A percentile compares a stretch with the other conserved stretches of the same genome.
phyloP scores from a whole-genome alignment of 2,888 invertebrate genomes.

The Polymixis lichenea region DNA sequence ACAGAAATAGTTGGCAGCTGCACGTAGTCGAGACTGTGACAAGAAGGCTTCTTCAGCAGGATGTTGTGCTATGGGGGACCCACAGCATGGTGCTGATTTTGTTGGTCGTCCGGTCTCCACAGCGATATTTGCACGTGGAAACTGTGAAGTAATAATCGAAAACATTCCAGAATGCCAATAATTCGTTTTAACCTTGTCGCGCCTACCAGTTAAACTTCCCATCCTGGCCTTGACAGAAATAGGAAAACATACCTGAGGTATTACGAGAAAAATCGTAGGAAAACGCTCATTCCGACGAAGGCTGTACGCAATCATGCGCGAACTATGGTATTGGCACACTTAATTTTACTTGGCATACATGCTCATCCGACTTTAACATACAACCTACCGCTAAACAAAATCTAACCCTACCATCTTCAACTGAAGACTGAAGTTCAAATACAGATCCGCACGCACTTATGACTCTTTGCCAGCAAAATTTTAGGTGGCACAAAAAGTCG shows the following conservation, averaged over 20 bases:
- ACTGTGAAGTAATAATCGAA: background rate
- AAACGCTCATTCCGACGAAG: conserved; percentile 86
- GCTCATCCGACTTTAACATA: conserved; percentile 80
- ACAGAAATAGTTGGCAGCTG: no score
- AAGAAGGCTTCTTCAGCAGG: no score
- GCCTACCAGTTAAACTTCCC: conserved; percentile 31
- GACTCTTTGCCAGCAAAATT: conserved; percentile 22
- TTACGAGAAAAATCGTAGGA: conserved; percentile 88
- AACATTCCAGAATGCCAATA: conserved; percentile 18
- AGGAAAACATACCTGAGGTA: conserved; percentile 79
- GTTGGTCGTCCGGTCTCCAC: no score
- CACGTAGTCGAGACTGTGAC: no score
- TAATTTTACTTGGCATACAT: conserved; percentile 88
- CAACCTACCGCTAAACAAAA: conserved; percentile 46
- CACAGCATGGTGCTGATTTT: no score
- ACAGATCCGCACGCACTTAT: conserved; percentile 23
- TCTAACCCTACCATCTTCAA: conserved; percentile 35
- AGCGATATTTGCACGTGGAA: background rate
- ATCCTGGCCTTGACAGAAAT: conserved; percentile 82
- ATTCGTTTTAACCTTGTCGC: conserved; percentile 68
- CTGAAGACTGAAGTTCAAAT: conserved; percentile 37
- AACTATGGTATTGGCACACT: conserved; percentile 89
- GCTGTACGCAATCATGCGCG: conserved; percentile 86
- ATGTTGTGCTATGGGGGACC: no score
- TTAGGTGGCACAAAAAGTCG: conserved; percentile 32